phyloP scores from a whole-genome alignment of 2,888 invertebrate genomes.

The Eulithis testata region DNA sequence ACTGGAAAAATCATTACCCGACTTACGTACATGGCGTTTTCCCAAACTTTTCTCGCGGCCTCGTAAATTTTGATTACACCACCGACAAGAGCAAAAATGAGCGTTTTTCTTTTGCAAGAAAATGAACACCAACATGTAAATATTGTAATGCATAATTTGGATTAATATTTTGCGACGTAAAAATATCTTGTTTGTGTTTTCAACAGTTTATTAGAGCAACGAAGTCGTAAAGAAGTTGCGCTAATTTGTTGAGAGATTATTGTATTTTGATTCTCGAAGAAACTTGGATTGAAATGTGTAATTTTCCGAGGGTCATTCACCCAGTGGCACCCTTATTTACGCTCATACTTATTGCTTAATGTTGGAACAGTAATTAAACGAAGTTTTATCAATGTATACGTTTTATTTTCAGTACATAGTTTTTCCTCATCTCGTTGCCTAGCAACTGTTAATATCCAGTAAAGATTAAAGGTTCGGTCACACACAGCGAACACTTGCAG shows the following conservation, averaged over 20 bases:
- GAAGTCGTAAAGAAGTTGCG: conserved; percentile 35
- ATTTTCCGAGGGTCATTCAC: conserved; percentile 7
- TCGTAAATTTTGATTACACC: conserved; percentile 64
- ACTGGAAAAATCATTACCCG: conserved; percentile 43
- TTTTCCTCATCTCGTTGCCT: too few species aligned
- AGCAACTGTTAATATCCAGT: too few species aligned
- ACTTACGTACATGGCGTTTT: conserved; percentile 52
- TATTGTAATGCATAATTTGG: conserved; percentile 62
- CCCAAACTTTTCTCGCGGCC: conserved; percentile 55
- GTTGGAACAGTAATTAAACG: too few species aligned
- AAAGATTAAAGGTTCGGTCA: too few species aligned
- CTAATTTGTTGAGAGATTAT: conserved; percentile 40
- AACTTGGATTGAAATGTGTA: conserved; percentile 1
- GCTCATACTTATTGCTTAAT: too few species aligned
- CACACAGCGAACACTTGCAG: too few species aligned
- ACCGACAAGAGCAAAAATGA: conserved; percentile 52
- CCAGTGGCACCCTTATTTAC: not conserved
- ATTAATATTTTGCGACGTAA: conserved; percentile 48
- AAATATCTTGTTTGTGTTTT: conserved; percentile 41
- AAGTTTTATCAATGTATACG: too few species aligned
- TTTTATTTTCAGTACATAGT: too few species aligned
- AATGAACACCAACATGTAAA: conserved; percentile 44
- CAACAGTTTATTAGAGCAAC: conserved; percentile 37
- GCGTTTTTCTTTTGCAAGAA: conserved; percentile 34
- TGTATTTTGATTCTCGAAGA: conserved; percentile 25